These are phyloP conservation scores for Poeciliopsis occidentalis DNA, from an alignment of 2,113 vertebrate genomes.

Conservation along the genomic window DNA sequence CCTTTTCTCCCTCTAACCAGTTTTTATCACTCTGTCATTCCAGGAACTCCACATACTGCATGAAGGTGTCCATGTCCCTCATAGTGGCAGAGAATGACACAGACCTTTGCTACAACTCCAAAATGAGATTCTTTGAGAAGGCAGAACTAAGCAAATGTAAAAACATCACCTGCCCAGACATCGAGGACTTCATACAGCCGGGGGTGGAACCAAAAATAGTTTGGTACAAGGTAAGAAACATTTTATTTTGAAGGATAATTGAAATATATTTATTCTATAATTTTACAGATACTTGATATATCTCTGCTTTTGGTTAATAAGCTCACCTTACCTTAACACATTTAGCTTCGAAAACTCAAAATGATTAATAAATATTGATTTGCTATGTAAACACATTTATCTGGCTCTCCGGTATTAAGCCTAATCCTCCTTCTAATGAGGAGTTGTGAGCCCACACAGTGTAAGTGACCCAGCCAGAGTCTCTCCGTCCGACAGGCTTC, in stretches of 20 bases:
- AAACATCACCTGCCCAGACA: conserved; percentile 92
- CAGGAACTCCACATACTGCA: conserved; percentile 99
- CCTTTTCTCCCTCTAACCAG: not conserved
- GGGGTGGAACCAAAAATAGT: conserved; percentile 89
- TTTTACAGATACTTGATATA: too few species aligned
- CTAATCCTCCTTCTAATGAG: not conserved
- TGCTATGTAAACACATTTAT: not conserved
- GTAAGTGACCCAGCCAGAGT: conserved; percentile 11
- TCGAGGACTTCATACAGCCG: conserved; percentile 91
- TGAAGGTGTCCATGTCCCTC: conserved; percentile 98
- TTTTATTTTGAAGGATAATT: not conserved
- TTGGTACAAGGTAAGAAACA: conserved; percentile 93
- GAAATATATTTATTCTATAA: too few species aligned
- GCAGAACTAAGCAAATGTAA: conserved; percentile 98
- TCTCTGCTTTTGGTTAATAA: too few species aligned
- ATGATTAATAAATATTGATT: not conserved
- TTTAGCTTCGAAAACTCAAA: not conserved
- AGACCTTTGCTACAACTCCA: conserved; percentile 97
- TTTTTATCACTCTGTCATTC: conserved; percentile 41
- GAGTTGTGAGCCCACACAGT: conserved; percentile 1
- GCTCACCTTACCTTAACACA: too few species aligned
- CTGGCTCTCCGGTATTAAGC: not conserved
- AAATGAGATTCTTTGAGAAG: conserved; percentile 97
- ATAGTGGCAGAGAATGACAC: conserved; percentile 96
- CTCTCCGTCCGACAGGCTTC: conserved; percentile 20